Conservation (phyloP, 2,888 invertebrate genomes). For the Acrobasis repandana region DNA sequence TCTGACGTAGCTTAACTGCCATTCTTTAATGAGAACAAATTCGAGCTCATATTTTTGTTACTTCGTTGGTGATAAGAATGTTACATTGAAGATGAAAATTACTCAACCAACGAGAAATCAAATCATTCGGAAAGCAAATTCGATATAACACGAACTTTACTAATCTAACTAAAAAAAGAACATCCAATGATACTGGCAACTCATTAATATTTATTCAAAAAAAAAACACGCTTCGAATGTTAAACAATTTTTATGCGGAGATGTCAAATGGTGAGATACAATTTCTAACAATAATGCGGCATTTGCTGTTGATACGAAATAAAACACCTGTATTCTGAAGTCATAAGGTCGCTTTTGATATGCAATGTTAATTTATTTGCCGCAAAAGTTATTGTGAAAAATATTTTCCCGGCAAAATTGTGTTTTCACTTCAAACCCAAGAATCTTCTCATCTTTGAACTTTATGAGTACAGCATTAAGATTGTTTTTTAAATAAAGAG, state of each 20-base stretch:
- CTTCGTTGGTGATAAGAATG: neutral
- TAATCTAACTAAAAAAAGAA: conserved; percentile 64
- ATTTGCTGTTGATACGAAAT: neutral
- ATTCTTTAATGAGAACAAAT: too few relatives aligned
- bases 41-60: too few relatives aligned
- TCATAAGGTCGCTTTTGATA: conserved; percentile 25
- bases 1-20: too few relatives aligned
- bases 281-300: conserved; percentile 27
- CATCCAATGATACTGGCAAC: conserved; percentile 44
- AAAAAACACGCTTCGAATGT: conserved; percentile 53
- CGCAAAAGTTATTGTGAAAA: conserved; percentile 29
- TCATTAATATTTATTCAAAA: conserved; percentile 68
- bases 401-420: conserved; percentile 39
- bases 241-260: conserved; percentile 57
- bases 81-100: neutral
- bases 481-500: conserved; percentile 20
- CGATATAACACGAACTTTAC: conserved; percentile 54
- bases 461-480: conserved; percentile 10
- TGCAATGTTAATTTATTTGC: conserved; percentile 30
- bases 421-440: conserved; percentile 31
- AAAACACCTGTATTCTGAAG: conserved; percentile 23
- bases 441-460: neutral
- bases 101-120: conserved; percentile 23
- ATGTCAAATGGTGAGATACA: conserved; percentile 50
- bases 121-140: conserved; percentile 33